These are phyloP conservation scores for Carlito syrichta DNA, from an alignment of 2,113 vertebrate species.

Conservation along the genomic window DNA sequence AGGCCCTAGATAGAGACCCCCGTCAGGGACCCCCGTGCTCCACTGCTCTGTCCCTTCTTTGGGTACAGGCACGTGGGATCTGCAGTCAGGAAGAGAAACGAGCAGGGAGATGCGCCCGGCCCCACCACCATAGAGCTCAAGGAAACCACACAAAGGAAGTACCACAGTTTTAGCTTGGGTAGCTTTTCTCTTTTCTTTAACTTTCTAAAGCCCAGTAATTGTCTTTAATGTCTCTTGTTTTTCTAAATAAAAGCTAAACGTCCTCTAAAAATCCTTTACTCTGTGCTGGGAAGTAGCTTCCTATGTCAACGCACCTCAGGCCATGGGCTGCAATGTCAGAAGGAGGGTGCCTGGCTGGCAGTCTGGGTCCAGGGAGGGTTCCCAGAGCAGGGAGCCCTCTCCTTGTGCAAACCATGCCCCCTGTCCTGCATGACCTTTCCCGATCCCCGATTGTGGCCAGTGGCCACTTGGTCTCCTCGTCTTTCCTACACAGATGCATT, in stretches of 20 bases:
- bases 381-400: neutral
- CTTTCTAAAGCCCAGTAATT: neutral
- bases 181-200: neutral
- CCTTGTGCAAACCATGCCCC: too few species aligned
- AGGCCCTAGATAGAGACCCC: fast-evolving
- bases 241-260: neutral
- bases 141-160: fast-evolving
- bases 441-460: neutral
- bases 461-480: neutral
- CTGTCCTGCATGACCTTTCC: fast-evolving
- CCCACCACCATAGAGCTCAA: too few species aligned
- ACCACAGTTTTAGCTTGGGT: neutral
- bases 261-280: neutral
- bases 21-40: fast-evolving
- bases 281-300: neutral
- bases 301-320: fast-evolving
- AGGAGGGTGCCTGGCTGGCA: too few species aligned
- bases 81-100: neutral
- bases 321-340: neutral
- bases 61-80: too few species aligned
- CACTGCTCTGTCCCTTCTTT: fast-evolving
- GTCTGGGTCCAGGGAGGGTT: too few species aligned
- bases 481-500: neutral
- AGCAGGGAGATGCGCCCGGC: too few species aligned
- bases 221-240: neutral